These are phyloP conservation scores for Oreochromis grahami DNA, from an alignment of 2,797 vertebrate genomes.

Conservation along the genomic window DNA sequence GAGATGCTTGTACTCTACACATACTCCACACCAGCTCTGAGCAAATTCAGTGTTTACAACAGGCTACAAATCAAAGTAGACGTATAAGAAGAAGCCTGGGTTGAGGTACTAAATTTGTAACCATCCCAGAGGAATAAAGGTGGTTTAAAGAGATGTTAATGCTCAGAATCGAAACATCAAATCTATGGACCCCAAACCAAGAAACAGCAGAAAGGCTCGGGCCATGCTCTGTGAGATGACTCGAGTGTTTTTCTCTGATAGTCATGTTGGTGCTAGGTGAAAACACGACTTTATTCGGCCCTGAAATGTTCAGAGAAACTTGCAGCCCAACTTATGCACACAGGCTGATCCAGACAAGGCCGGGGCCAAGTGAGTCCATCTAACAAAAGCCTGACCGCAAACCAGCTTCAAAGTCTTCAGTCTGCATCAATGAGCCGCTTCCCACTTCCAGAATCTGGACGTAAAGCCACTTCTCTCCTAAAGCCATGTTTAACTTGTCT, in stretches of 20 bases:
- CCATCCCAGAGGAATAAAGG: neutral
- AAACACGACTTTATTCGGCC: constrained; percentile 5
- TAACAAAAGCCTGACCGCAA: neutral
- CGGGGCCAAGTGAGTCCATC: neutral
- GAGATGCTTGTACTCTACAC: neutral
- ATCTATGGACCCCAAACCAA: neutral
- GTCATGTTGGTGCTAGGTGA: neutral
- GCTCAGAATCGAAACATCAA: neutral
- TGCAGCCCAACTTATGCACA: neutral
- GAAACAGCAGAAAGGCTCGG: neutral
- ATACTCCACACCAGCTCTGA: neutral
- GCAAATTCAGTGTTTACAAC: neutral
- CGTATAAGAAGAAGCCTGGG: neutral
- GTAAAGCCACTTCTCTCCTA: neutral
- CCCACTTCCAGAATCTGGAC: constrained; percentile 15
- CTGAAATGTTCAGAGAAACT: neutral
- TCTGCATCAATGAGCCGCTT: neutral
- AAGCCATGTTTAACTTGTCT: constrained; percentile 51
- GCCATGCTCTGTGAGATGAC: neutral
- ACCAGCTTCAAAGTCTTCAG: constrained; percentile 1
- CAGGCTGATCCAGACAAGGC: neutral
- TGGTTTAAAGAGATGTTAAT: neutral
- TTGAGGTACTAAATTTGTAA: neutral
- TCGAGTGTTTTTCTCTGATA: neutral
- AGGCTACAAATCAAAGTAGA: neutral